Base-by-base conservation (phyloP, 1,140 invertebrate species). In the Dendroctonus ponderosae region DNA sequence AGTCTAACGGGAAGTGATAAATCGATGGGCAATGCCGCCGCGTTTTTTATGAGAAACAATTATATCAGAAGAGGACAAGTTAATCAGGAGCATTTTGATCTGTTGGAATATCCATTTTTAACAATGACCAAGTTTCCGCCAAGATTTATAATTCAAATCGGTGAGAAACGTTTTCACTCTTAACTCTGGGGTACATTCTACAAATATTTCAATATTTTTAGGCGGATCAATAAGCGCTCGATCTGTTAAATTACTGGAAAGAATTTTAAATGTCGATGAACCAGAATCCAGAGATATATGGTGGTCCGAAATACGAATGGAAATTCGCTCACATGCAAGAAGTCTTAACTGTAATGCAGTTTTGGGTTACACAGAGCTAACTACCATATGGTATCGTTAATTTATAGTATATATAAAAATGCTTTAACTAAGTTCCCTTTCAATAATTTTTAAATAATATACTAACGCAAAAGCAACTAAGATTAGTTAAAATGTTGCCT, bases 281-380 rank as follows among this genome's bases (percentile, higher is more conserved):
- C 90, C 92, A 1, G 93, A 96, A 76, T 89, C 92, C 0, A 83
- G 96, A 43, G 95, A 97, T 76, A 77, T 72, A 6, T 98, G 96
- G 95, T 98, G 95, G 95, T 94, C 89, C 0, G 95, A 98, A 81
- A 82, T 98, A 8, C 82, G 96, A 49, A 95, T 94, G 80, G 96
- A 98, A 85, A 89, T 98, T 62, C 82, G 94, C 3, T 94, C 93
- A 6, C 95, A 98, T 79, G 91, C 92, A 5, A 83, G 93, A 60
- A 89, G 94, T 12, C 81, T 98, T 42, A 89, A 89, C 8, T 98
- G 96, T 73, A 95, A 96, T 78, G 92, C 94, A n/a, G 92, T 98
- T 42, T 81, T 98, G 44, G 95, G 93, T 2, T 98, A 98, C 78
- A 84, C 84, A 58, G 96, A 98, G 82, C 84, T 88, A 46, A 94